A percentile compares a stretch with the other conserved stretches of the same genome.
These are phyloP conservation scores for Eunapius fragilis DNA, from an alignment of 37 sponge, comb jelly and placozoan genomes.

Conservation along the genomic window DNA sequence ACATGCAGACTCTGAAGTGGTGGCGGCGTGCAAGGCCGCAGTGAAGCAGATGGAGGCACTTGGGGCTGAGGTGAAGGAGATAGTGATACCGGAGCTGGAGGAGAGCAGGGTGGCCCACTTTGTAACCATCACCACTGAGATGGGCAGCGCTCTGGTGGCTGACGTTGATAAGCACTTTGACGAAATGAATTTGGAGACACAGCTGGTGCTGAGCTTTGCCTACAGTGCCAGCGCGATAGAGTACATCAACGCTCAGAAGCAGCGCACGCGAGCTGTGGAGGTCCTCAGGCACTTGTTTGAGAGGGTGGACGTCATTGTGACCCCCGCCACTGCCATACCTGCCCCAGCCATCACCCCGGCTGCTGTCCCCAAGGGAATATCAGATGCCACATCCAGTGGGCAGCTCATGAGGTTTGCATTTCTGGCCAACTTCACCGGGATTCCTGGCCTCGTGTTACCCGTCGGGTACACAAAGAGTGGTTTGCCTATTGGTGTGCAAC, in stretches of 20 bases:
- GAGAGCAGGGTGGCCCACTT: slow-evolving; percentile 57
- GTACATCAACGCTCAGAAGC: slow-evolving; percentile 51
- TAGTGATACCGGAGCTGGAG: slow-evolving; percentile 71
- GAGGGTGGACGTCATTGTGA: slow-evolving; percentile 52
- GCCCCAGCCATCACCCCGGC: slow-evolving; percentile 14
- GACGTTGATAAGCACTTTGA: slow-evolving; percentile 41
- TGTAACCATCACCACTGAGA: slow-evolving; percentile 15
- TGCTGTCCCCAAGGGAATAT: slow-evolving; percentile 40
- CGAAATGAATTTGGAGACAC: slow-evolving; percentile 31
- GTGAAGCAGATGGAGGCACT: slow-evolving; percentile 25
- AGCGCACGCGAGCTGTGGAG: slow-evolving; percentile 47
- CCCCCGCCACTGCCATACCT: slow-evolving; percentile 43
- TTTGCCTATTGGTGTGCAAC: slow-evolving; percentile 84
- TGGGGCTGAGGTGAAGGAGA: slow-evolving; percentile 50
- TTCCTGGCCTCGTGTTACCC: slow-evolving; percentile 72
- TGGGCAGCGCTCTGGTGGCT: neutral
- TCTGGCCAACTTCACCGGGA: slow-evolving; percentile 74
- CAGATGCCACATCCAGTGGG: slow-evolving; percentile 23
- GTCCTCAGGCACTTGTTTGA: slow-evolving; percentile 35
- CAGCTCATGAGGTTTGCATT: slow-evolving; percentile 52
- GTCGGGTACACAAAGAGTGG: slow-evolving; percentile 61
- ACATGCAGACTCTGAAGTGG: slow-evolving; percentile 56
- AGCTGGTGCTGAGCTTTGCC: neutral
- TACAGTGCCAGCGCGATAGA: neutral
- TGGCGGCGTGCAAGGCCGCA: slow-evolving; percentile 49